Base-by-base conservation (phyloP, 2,113 vertebrate genomes). In the Edolisoma coerulescens region DNA sequence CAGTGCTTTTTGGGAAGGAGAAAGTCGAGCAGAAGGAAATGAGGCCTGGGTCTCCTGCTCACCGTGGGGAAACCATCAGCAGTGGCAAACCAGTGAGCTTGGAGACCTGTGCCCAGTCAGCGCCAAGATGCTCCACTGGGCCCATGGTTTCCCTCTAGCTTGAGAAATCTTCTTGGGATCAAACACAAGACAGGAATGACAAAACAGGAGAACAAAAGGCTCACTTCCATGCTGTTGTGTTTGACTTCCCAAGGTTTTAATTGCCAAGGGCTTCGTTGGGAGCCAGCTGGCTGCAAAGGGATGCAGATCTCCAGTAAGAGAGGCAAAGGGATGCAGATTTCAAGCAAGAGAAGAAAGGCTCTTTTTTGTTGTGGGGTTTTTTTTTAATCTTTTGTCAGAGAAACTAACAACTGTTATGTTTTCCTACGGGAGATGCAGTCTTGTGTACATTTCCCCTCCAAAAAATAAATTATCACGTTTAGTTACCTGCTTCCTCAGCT, bases 211-310 rank as follows among this genome's bases (percentile, higher is more conserved):
- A 41, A 87, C 74, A 87, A 96, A 93, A 90, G 68, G 32, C 45
- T 96, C 2, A 5, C 53, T 96, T 96, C 92, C 56, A 49, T 78
- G 81, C 84, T 2, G 20, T 92, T 96, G 87, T 96, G 63, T 95
- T 93, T 95, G 87, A 85, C 91, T 97, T 96, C 87, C 94, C 91
- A 89, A 82, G 87, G 61, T 82, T 94, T 94, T 61, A 64, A 91
- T 87, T 91, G 94, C 87, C 89, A 92, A 65, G 57, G 65, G 65
- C 69, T 85, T 59, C 23, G 1, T 3, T 41, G 32, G 42, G 67
- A 94, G 93, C 93, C 94, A 97, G 71, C 93, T 94, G 95, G 94
- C 94, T 95, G 78, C 56, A 28, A 78, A 70, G 70, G 22, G 79
- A 76, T 68, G 63, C 52, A 82, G 61, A 79, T 93, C 67, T 50